Evolutionary conservation across 2,797 vertebrate genomes (phyloP).

Genomic region (Betta splendens): DNA sequence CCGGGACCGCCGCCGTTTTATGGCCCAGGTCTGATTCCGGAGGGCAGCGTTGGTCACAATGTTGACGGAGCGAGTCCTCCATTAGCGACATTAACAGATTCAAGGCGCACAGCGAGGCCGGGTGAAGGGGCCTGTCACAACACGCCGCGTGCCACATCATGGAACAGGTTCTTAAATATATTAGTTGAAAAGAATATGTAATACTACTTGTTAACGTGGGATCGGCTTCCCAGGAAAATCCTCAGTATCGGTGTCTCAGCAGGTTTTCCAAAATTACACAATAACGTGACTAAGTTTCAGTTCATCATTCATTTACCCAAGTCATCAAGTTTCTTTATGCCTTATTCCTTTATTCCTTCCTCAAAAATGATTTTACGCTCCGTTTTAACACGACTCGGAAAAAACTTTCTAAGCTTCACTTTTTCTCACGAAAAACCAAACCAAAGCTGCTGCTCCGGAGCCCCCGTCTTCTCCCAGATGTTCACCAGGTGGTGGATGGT

Average conservation of each 20-base stretch:
- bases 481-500: conserved; percentile 43
- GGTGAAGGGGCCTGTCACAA: conserved; percentile 2
- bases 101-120: not conserved
- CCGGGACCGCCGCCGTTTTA: conserved; percentile 53
- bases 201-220: not conserved
- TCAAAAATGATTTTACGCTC: too few species aligned
- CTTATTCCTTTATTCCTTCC: too few species aligned
- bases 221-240: not conserved
- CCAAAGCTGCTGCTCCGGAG: conserved; percentile 17
- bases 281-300: not conserved
- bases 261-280: not conserved
- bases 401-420: too few species aligned
- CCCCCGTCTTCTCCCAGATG: conserved; percentile 37
- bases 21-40: conserved; percentile 8
- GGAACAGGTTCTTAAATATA: not conserved
- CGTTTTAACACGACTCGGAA: too few species aligned
- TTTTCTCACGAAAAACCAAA: conserved; percentile 14
- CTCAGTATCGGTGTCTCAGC: not conserved
- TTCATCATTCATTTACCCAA: not conserved
- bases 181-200: not conserved
- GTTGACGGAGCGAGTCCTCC: conserved; percentile 7
- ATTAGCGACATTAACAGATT: not conserved
- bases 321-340: not conserved
- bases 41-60: conserved; percentile 11
- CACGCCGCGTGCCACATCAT: not conserved